A percentile compares a stretch with the other conserved stretches of the same genome.
Conservation (phyloP, 2,888 invertebrate genomes). For the Mesorhabditis sp. region DNA sequence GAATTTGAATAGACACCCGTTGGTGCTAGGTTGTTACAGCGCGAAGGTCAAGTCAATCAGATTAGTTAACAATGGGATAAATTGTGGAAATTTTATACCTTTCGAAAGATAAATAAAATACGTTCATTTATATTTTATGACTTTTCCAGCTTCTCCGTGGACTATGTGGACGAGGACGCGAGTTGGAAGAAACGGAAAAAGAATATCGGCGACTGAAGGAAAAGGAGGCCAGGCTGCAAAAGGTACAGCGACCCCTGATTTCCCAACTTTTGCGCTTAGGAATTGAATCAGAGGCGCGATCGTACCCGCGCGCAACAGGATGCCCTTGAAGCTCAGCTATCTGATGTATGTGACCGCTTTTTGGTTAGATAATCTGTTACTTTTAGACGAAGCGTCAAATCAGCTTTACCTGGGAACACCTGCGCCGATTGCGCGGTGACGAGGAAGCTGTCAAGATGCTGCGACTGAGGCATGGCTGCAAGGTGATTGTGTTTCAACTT, state of each 20-base stretch:
- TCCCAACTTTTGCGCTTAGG: not conserved
- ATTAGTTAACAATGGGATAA: too few species aligned
- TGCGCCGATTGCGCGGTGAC: conserved; percentile 7
- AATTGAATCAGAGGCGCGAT: not conserved
- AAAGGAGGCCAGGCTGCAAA: conserved; percentile 1
- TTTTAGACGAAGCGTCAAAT: conserved; percentile 1
- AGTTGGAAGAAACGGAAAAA: not conserved
- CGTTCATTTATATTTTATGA: too few species aligned
- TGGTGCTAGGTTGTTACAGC: too few species aligned
- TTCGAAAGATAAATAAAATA: too few species aligned
- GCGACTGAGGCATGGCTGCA: conserved; percentile 8
- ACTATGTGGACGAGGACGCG: not conserved
- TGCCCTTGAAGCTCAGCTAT: not conserved
- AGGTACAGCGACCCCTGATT: not conserved
- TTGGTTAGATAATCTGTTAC: not conserved
- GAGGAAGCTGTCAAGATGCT: conserved; percentile 8
- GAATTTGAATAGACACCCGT: too few species aligned
- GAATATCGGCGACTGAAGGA: conserved; percentile 4
- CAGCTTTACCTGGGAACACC: conserved; percentile 1
- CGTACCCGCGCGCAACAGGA: not conserved
- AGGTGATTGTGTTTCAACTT: conserved; percentile 1
- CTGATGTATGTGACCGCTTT: not conserved
- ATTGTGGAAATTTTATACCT: too few species aligned
- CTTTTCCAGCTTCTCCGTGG: not conserved
- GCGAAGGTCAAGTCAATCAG: too few species aligned